These are phyloP conservation scores for Molossus alvarezi DNA, from an alignment of 2,797 vertebrate genomes.

Conservation along the genomic window DNA sequence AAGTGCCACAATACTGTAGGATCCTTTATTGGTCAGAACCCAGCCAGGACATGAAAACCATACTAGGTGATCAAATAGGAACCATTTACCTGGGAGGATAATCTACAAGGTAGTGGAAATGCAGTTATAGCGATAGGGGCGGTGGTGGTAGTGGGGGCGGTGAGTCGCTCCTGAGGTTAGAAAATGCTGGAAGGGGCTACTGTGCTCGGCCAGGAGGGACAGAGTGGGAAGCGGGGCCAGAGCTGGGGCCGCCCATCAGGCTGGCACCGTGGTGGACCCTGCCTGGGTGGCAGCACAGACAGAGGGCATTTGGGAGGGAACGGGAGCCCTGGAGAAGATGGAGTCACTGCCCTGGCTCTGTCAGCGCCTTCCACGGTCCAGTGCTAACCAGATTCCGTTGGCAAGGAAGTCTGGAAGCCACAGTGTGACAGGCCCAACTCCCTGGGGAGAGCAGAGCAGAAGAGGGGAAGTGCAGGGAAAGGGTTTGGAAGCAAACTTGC, in stretches of 20 bases:
- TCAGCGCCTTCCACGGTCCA: not conserved
- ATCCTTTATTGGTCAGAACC: not conserved
- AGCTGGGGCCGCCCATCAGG: accelerated
- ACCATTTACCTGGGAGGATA: not conserved
- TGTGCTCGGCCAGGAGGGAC: not conserved
- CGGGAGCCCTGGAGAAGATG: not conserved
- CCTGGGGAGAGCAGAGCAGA: too few relatives aligned
- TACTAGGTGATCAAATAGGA: not conserved
- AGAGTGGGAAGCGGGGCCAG: too few relatives aligned
- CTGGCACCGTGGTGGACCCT: not conserved
- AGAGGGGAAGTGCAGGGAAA: not conserved
- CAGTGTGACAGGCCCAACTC: not conserved
- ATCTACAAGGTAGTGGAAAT: not conserved
- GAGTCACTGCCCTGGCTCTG: not conserved
- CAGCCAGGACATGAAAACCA: not conserved
- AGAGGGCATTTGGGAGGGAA: not conserved
- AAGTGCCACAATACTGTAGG: not conserved
- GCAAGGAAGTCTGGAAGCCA: not conserved
- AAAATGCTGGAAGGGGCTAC: not conserved
- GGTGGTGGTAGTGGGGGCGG: not conserved
- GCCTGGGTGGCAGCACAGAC: not conserved
- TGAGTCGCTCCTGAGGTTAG: not conserved
- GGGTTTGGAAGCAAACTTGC: not conserved
- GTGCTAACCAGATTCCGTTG: not conserved
- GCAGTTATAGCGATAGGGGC: not conserved